phyloP scores from a whole-genome alignment of 1,140 invertebrate genomes.

The Episyrphus balteatus region DNA sequence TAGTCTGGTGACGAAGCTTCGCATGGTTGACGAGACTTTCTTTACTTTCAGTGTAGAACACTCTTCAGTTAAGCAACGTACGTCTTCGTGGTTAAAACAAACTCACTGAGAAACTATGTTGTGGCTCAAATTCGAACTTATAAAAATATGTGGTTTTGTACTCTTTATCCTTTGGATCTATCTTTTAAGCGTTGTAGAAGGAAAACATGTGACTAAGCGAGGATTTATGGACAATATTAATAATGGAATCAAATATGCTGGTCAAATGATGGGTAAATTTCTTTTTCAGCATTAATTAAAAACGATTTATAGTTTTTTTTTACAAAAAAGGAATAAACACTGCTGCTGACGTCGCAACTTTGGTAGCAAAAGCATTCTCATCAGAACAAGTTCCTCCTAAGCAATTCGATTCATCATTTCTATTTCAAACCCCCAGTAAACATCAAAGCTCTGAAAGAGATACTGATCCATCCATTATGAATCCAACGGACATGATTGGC shows the following conservation, averaged over 20 bases:
- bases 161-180: no score
- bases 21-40: no score
- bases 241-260: constrained; percentile 50
- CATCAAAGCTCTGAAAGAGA: constrained; percentile 1
- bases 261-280: constrained; percentile 44
- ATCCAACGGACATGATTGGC: constrained; percentile 25
- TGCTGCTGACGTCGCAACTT: constrained; percentile 38
- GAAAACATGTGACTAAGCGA: constrained; percentile 1
- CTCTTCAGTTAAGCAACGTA: no score
- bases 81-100: no score
- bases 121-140: no score
- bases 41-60: no score
- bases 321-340: constrained; percentile 34
- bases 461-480: not conserved
- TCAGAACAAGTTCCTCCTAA: constrained; percentile 1
- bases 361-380: constrained; percentile 40
- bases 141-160: no score
- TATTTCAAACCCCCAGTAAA: not conserved
- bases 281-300: not conserved
- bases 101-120: no score
- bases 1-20: no score
- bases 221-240: constrained; percentile 49
- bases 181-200: constrained; percentile 2
- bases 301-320: not conserved
- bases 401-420: not conserved